Evolutionary conservation across 35 echinoderm and acorn worm species (phyloP), one percentile per base, ranked within the genome.

Genomic region (Heliocidaris erythrogramma): DNA sequence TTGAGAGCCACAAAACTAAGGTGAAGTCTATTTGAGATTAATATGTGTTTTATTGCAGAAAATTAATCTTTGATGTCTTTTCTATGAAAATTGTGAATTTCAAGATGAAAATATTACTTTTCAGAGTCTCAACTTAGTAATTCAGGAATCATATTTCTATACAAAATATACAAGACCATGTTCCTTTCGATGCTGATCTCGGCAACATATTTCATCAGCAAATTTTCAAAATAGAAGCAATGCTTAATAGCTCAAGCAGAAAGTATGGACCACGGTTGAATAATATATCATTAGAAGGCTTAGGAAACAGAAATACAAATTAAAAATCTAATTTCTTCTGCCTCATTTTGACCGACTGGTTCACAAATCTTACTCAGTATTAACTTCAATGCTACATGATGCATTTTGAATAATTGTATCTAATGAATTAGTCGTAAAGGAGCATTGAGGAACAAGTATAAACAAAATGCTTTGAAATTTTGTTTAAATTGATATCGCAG

Each of bases 11-110:
- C n/a, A n/a, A n/a, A n/a, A n/a, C n/a, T n/a, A n/a, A n/a, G n/a
- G n/a, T n/a, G n/a, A n/a, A n/a, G n/a, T n/a, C n/a, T n/a, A n/a
- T n/a, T n/a, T n/a, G n/a, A n/a, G n/a, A n/a, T n/a, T n/a, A n/a
- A n/a, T n/a, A n/a, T n/a, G n/a, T n/a, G n/a, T n/a, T n/a, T n/a
- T n/a, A n/a, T n/a, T n/a, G n/a, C n/a, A n/a, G 84, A 85, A n/a
- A 85, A 85, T 24, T 85, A 85, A 85, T 85, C 84, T 85, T 85
- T 85, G 84, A 85, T 85, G 84, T 85, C 84, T 85, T 85, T 85
- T 85, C 16, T 85, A 85, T 31, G 84, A 85, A 85, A 85, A 85
- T 85, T 85, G 84, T 85, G 84, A 85, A 85, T 85, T 85, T 85
- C 84, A 85, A 85, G 84, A 85, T 14, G 84, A 85, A 85, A 85